Evolutionary conservation across 2,113 vertebrate genomes (phyloP).

Genomic region (Myotis lucifugus): DNA sequence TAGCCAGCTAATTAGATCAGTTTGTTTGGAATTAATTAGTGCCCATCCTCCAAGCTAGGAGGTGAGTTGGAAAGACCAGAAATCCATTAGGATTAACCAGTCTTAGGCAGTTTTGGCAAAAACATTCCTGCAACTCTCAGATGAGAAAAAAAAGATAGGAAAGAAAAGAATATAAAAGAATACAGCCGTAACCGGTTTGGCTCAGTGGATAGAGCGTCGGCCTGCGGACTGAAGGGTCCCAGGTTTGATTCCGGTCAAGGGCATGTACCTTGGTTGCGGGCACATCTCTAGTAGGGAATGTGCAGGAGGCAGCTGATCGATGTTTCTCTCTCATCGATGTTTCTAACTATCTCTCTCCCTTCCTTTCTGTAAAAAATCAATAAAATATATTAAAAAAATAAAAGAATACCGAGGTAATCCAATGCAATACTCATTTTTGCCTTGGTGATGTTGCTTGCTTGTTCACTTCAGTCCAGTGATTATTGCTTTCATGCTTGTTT

Average conservation of each 20-base stretch:
- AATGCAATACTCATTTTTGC: neutral
- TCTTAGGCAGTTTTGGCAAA: neutral
- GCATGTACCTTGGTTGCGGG: no score
- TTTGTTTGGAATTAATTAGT: neutral
- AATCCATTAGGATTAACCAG: neutral
- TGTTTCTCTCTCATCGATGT: no score
- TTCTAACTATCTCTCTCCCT: no score
- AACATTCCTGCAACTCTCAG: neutral
- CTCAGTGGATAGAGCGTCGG: no score
- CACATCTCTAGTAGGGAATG: no score
- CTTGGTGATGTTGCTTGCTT: neutral
- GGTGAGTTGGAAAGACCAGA: neutral
- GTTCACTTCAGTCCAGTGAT: neutral
- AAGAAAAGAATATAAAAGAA: neutral
- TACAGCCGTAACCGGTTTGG: no score
- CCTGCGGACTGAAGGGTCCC: no score
- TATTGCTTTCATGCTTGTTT: neutral
- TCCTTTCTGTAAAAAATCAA: no score
- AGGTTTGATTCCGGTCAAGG: no score
- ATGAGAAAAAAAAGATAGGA: neutral
- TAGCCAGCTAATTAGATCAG: neutral
- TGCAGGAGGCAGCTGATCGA: no score
- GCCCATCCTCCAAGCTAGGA: neutral
- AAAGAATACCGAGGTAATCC: neutral
- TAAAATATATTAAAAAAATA: no score